These are phyloP conservation scores for Lymantria monacha DNA, from an alignment of 2,888 invertebrate genomes.

Conservation along the genomic window DNA sequence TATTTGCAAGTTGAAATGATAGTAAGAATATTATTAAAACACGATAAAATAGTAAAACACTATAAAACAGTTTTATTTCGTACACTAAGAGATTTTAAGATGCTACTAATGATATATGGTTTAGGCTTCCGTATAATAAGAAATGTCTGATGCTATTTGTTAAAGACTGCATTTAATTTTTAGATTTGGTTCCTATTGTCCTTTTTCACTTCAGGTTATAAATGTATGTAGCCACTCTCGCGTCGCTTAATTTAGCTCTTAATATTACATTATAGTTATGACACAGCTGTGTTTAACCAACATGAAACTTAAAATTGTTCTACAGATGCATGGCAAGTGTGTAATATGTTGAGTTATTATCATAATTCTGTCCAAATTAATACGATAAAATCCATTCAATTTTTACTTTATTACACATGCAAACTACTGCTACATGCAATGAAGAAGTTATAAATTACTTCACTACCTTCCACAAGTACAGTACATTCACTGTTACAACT, in stretches of 20 bases:
- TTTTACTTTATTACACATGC: constrained; percentile 39
- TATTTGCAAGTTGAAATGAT: too few relatives aligned
- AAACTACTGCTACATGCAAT: constrained; percentile 46
- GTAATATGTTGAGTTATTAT: constrained; percentile 17
- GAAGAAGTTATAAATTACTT: constrained; percentile 44
- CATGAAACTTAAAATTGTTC: constrained; percentile 33
- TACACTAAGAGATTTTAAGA: too few relatives aligned
- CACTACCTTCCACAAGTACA: constrained; percentile 91
- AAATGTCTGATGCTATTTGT: too few relatives aligned
- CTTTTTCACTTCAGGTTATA: not conserved
- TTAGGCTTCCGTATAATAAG: too few relatives aligned
- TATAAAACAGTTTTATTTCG: too few relatives aligned
- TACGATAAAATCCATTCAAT: constrained; percentile 27
- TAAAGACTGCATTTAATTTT: too few relatives aligned
- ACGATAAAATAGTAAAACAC: too few relatives aligned
- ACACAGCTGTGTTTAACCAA: constrained; percentile 11
- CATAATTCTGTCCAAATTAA: constrained; percentile 22
- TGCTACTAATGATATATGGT: too few relatives aligned
- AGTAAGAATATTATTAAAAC: too few relatives aligned
- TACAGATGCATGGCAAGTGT: constrained; percentile 73
- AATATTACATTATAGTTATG: constrained; percentile 2
- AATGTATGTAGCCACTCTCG: not conserved
- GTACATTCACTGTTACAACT: constrained; percentile 89
- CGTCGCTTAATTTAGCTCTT: constrained; percentile 13
- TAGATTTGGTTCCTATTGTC: too few relatives aligned